A percentile compares a stretch with the other conserved stretches of the same genome.
Conservation (phyloP, 2,113 vertebrate genomes). For the Ascaphus truei region DNA sequence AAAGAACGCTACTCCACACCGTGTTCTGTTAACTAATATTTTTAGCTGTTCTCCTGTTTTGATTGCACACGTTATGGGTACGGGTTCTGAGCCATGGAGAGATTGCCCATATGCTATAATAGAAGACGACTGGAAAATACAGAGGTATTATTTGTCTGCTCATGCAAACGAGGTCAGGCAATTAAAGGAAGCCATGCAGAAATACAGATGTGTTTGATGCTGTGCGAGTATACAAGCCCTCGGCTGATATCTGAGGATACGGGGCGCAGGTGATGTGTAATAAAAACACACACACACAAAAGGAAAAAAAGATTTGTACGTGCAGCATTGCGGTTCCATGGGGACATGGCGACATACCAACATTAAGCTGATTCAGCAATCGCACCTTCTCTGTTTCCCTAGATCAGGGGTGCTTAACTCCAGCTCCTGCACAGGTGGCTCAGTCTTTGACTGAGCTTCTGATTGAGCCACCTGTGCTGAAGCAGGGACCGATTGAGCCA, state of each 20-base stretch:
- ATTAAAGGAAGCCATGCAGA: constrained; percentile 18
- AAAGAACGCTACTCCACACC: too few relatives aligned
- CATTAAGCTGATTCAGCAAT: background rate
- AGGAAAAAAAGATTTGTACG: background rate
- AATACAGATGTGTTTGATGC: constrained; percentile 17
- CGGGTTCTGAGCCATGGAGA: background rate
- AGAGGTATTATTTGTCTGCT: constrained; percentile 25
- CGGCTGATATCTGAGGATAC: background rate
- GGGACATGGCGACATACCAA: constrained; percentile 15
- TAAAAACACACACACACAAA: too few relatives aligned
- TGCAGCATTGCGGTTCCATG: background rate
- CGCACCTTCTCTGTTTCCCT: constrained; percentile 13
- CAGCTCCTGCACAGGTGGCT: too few relatives aligned
- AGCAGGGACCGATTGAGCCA: too few relatives aligned
- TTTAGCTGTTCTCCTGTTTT: constrained; percentile 11
- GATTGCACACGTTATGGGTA: constrained; percentile 8
- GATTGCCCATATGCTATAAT: constrained; percentile 16
- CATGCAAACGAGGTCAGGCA: constrained; percentile 32
- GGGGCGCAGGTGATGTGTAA: background rate
- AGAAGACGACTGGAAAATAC: constrained; percentile 7
- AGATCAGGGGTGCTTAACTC: too few relatives aligned
- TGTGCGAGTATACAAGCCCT: background rate
- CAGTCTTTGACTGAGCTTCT: too few relatives aligned
- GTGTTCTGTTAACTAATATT: constrained; percentile 12
- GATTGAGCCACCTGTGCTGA: too few relatives aligned